Evolutionary conservation across 1,140 invertebrate genomes (phyloP).

Genomic region (Sinella curviseta): DNA sequence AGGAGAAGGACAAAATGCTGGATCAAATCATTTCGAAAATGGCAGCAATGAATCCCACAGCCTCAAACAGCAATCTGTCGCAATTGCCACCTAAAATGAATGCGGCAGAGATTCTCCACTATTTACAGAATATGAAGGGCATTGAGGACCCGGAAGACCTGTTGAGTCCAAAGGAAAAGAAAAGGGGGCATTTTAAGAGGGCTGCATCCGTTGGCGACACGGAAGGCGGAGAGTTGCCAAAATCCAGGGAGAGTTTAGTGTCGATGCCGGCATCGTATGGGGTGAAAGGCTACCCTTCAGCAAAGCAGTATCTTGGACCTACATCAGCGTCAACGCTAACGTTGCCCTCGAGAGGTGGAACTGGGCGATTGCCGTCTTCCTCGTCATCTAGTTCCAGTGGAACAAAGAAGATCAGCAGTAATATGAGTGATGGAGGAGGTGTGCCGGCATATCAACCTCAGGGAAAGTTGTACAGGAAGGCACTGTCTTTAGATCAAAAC

Average conservation of each 20-base stretch:
- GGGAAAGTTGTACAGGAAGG: slow-evolving; percentile 68
- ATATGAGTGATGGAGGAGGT: slow-evolving; percentile 39
- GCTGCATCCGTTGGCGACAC: slow-evolving; percentile 41
- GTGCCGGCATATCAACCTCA: slow-evolving; percentile 53
- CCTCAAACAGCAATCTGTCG: slow-evolving; percentile 8
- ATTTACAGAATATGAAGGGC: slow-evolving; percentile 35
- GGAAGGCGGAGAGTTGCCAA: slow-evolving; percentile 27
- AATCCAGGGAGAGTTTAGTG: slow-evolving; percentile 39
- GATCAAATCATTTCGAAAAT: slow-evolving; percentile 70
- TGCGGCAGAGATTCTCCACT: slow-evolving; percentile 48
- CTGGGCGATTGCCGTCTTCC: background rate
- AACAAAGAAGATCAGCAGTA: slow-evolving; percentile 49
- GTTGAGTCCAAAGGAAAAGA: slow-evolving; percentile 35
- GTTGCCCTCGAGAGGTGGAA: slow-evolving; percentile 39
- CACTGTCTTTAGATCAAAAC: slow-evolving; percentile 74
- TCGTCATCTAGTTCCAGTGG: background rate
- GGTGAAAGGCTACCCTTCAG: slow-evolving; percentile 32
- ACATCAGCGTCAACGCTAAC: slow-evolving; percentile 45
- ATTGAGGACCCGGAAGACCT: slow-evolving; percentile 40
- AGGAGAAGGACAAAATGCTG: slow-evolving; percentile 67
- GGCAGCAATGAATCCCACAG: slow-evolving; percentile 22
- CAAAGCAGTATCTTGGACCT: slow-evolving; percentile 31
- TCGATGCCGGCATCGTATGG: slow-evolving; percentile 33
- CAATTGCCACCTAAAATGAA: slow-evolving; percentile 29
- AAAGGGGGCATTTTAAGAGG: slow-evolving; percentile 39